Conservation (phyloP, 2,888 invertebrate species). For the Epistrophe eligans region DNA sequence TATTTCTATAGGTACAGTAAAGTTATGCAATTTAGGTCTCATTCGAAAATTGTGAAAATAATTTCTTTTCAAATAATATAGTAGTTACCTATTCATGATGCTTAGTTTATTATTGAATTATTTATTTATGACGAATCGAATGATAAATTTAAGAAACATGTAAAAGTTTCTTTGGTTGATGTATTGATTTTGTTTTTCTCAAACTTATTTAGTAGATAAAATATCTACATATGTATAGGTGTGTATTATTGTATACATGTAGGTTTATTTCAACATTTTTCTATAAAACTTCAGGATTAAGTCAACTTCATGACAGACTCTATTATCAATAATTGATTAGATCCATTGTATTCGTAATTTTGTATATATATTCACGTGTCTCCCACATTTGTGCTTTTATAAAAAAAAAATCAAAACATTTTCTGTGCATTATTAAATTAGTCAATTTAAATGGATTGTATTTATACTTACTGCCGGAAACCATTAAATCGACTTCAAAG, state of each 20-base stretch:
- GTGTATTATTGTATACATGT: too few species aligned
- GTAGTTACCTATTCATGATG: slow-evolving; percentile 35
- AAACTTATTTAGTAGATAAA: background rate
- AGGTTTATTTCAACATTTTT: background rate
- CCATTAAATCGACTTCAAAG: slow-evolving; percentile 1
- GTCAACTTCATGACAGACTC: background rate
- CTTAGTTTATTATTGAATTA: slow-evolving; percentile 52
- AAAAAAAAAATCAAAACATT: background rate
- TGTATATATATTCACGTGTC: background rate
- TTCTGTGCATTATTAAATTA: background rate
- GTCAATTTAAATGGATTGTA: background rate
- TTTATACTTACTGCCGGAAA: background rate
- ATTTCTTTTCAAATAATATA: background rate
- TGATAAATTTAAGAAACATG: slow-evolving; percentile 43
- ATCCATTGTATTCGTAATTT: background rate
- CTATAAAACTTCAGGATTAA: background rate
- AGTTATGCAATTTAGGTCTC: background rate
- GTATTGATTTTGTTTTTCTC: background rate
- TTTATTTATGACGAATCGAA: slow-evolving; percentile 26
- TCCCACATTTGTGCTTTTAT: too few species aligned
- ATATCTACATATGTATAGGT: too few species aligned
- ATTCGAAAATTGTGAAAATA: background rate
- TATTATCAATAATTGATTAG: background rate
- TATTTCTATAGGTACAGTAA: too few species aligned
- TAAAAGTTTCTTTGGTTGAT: background rate